phyloP scores from a whole-genome alignment of 2,888 invertebrate species.

The Caenorhabditis sinica region DNA sequence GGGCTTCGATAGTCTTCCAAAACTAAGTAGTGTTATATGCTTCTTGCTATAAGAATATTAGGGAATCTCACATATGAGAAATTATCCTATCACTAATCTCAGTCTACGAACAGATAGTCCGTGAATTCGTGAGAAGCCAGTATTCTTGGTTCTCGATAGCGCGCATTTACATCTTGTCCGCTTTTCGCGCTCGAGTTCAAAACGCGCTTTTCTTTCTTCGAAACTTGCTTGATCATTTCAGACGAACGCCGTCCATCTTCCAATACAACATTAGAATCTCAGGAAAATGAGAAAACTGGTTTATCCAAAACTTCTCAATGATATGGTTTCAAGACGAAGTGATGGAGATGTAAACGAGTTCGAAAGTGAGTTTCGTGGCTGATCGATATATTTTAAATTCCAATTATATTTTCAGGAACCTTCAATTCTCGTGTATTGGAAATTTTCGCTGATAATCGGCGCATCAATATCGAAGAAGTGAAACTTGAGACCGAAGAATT shows the following conservation, averaged over 20 bases:
- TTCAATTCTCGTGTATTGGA: slow-evolving; percentile 43
- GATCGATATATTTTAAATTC: neutral
- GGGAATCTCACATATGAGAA: too few relatives aligned
- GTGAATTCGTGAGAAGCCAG: neutral
- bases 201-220: neutral
- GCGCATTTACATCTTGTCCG: slow-evolving; percentile 14
- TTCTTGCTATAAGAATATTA: too few relatives aligned
- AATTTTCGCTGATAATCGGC: slow-evolving; percentile 22
- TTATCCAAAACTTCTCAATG: slow-evolving; percentile 6
- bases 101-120: too few relatives aligned
- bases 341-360: slow-evolving; percentile 25
- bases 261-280: neutral
- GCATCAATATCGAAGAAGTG: neutral
- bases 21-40: too few relatives aligned
- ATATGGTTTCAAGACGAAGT: slow-evolving; percentile 10
- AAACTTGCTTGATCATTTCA: neutral
- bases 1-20: too few relatives aligned
- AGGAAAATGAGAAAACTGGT: slow-evolving; percentile 9
- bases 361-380: slow-evolving; percentile 8
- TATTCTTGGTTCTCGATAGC: slow-evolving; percentile 16
- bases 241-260: neutral
- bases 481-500: slow-evolving; percentile 24
- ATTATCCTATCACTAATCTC: too few relatives aligned
- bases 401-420: slow-evolving; percentile 3
- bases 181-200: slow-evolving; percentile 16